A percentile compares a stretch with the other conserved stretches of the same genome.
Conservation (phyloP, 2,797 vertebrate species). For the Rhynchotus rufescens region DNA sequence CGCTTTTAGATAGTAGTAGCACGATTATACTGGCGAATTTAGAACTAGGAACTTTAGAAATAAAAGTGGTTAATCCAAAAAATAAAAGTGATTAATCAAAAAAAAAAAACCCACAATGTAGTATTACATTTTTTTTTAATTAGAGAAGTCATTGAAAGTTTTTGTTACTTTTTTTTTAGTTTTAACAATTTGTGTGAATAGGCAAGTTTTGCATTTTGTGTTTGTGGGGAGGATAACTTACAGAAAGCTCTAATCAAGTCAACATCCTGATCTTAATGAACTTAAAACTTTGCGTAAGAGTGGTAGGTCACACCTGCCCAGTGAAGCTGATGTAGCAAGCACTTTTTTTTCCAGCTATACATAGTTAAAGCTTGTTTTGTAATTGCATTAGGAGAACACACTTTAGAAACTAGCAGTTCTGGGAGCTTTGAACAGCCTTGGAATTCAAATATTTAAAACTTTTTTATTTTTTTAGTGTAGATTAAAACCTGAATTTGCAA, state of each 20-base stretch:
- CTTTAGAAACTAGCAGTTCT: not conserved
- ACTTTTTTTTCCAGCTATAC: not conserved
- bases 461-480: not conserved
- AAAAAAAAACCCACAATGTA: not conserved
- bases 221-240: not conserved
- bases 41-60: not conserved
- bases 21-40: not conserved
- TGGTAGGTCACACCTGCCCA: not conserved
- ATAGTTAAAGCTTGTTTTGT: not conserved
- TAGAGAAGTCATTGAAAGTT: not conserved
- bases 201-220: not conserved
- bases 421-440: not conserved
- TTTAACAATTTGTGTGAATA: not conserved
- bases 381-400: not conserved
- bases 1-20: not conserved
- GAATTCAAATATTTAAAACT: not conserved
- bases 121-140: not conserved
- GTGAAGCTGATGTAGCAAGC: not conserved
- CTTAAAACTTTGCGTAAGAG: not conserved
- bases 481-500: not conserved
- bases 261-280: not conserved
- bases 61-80: too few relatives aligned
- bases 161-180: not conserved
- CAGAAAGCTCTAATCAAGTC: not conserved
- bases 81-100: not conserved